Conservation (phyloP, 2,113 vertebrate genomes). For the Noturus placidus region DNA sequence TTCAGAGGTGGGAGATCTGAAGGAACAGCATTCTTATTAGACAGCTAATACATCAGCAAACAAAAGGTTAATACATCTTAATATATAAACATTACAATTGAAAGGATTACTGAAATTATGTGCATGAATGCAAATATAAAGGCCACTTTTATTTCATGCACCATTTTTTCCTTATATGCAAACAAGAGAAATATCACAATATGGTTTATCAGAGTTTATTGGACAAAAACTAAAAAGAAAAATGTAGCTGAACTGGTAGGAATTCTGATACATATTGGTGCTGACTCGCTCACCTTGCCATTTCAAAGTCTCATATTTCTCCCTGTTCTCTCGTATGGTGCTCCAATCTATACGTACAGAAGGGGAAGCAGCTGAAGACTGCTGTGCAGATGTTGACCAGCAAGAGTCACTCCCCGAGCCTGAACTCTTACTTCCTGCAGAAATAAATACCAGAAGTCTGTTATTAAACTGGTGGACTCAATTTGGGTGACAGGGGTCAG, state of each 20-base stretch:
- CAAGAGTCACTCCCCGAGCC: constrained; percentile 40
- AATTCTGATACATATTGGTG: background rate
- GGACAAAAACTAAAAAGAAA: too few species aligned
- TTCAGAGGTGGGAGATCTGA: constrained; percentile 83
- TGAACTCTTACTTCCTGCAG: constrained; percentile 20
- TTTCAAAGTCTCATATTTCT: constrained; percentile 84
- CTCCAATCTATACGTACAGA: constrained; percentile 80
- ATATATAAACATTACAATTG: background rate
- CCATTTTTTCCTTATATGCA: background rate
- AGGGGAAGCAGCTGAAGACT: constrained; percentile 24
- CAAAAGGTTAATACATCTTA: background rate
- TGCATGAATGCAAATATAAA: background rate
- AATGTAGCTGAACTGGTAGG: background rate
- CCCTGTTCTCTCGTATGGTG: constrained; percentile 78
- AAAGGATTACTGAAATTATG: background rate
- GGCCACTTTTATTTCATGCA: background rate
- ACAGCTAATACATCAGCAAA: background rate
- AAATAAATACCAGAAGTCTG: background rate
- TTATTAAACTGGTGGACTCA: background rate
- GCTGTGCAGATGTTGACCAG: constrained; percentile 59
- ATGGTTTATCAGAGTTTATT: background rate
- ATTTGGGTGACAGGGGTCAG: too few species aligned
- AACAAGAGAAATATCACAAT: background rate
- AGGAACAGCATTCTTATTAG: background rate
- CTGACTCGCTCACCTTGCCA: constrained; percentile 81